Percentiles rank a stretch among this genome's conserved stretches.
Conservation (phyloP, 2,888 invertebrate genomes). For the Strigamia crassipes region DNA sequence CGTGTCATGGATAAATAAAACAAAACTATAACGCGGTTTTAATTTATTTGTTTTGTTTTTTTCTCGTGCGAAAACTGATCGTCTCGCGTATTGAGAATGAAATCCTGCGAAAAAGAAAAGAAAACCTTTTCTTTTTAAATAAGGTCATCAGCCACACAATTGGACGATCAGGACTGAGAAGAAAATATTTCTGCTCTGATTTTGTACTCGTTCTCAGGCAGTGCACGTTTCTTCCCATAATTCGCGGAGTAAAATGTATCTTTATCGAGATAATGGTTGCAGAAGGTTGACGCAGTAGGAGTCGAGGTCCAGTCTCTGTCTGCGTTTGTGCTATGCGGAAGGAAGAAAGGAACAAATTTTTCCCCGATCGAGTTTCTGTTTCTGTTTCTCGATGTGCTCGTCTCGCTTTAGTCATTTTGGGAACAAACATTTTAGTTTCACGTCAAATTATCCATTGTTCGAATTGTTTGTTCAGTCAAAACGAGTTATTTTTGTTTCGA, state of each 20-base stretch:
- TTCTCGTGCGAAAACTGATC: constrained; percentile 5
- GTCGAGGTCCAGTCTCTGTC: not conserved
- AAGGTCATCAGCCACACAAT: constrained; percentile 31
- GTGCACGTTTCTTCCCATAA: not conserved
- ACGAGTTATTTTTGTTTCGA: not conserved
- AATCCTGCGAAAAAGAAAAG: not conserved
- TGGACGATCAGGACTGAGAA: not conserved
- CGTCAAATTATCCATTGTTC: not conserved
- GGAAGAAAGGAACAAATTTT: not conserved
- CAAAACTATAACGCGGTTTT: not conserved
- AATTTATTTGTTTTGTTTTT: not conserved
- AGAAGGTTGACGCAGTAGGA: not conserved
- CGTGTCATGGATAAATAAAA: not conserved
- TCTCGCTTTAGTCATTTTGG: not conserved
- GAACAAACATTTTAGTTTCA: not conserved
- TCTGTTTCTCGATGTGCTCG: not conserved
- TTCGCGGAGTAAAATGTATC: not conserved
- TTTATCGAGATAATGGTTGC: not conserved
- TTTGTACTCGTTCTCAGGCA: constrained; percentile 25
- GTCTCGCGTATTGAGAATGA: not conserved
- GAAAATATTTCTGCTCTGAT: constrained; percentile 29
- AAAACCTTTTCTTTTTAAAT: constrained; percentile 3
- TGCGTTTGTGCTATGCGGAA: not conserved
- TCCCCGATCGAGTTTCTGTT: not conserved
- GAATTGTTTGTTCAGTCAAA: not conserved